Evolutionary conservation across 37 sponge, comb jelly and placozoan species (phyloP).

Genomic region (Bolinopsis microptera): DNA sequence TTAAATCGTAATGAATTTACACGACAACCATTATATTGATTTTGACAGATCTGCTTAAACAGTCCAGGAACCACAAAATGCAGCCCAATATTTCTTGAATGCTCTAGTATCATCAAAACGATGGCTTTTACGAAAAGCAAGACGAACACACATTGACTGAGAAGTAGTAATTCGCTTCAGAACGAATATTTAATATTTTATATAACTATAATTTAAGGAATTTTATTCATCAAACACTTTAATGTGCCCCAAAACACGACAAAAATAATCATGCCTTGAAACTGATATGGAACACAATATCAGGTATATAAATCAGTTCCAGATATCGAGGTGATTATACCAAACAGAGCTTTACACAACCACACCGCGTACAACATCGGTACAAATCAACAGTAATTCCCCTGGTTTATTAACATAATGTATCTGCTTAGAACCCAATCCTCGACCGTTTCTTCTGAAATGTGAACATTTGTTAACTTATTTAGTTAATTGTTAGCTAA

Average conservation of each 20-base stretch:
- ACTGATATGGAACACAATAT: too few relatives aligned
- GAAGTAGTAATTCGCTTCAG: not conserved
- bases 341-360: too few relatives aligned
- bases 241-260: too few relatives aligned
- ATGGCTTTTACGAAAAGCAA: not conserved
- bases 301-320: too few relatives aligned
- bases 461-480: not conserved
- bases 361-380: too few relatives aligned
- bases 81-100: not conserved
- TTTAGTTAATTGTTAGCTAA: too few relatives aligned
- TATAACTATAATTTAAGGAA: not conserved
- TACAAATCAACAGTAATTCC: not conserved
- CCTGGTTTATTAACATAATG: not conserved
- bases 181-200: not conserved
- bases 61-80: not conserved
- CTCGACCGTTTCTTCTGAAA: not conserved
- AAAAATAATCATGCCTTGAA: too few relatives aligned
- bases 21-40: too few relatives aligned
- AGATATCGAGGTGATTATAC: too few relatives aligned
- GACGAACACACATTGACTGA: not conserved
- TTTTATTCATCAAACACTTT: not conserved
- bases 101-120: not conserved
- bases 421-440: not conserved
- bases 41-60: too few relatives aligned
- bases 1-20: too few relatives aligned